Evolutionary conservation across 2,888 invertebrate genomes (phyloP).

Genomic region (Drosophila sordidapex): DNA sequence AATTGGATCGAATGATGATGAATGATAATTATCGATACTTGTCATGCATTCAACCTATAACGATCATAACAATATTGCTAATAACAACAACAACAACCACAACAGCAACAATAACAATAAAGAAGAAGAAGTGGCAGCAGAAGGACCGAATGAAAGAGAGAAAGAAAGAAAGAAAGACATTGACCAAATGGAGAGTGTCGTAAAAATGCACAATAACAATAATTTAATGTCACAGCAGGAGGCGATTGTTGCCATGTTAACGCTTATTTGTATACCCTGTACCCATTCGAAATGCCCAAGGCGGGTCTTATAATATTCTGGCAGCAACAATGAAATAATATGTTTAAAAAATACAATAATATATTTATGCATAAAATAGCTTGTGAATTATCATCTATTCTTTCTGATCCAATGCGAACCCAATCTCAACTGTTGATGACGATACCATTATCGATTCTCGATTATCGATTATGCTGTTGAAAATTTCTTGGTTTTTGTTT

Average conservation of each 20-base stretch:
- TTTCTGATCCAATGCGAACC: background rate
- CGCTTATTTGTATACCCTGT: slow-evolving; percentile 75
- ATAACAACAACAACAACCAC: slow-evolving; percentile 17
- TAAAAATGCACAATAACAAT: slow-evolving; percentile 83
- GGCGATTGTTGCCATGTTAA: slow-evolving; percentile 85
- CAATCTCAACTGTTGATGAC: background rate
- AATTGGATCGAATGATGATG: slow-evolving; percentile 3
- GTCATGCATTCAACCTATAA: slow-evolving; percentile 11
- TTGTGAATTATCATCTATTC: background rate
- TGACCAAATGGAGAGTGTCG: slow-evolving; percentile 75
- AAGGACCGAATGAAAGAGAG: background rate
- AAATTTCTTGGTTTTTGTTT: background rate
- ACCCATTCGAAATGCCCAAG: background rate
- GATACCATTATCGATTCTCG: too few relatives aligned
- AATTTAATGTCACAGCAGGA: slow-evolving; percentile 85
- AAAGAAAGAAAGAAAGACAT: slow-evolving; percentile 24
- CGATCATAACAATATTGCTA: slow-evolving; percentile 32
- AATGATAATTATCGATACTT: slow-evolving; percentile 36
- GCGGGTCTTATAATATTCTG: background rate
- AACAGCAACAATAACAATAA: slow-evolving; percentile 18
- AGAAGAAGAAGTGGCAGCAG: slow-evolving; percentile 6
- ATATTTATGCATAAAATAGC: too few relatives aligned
- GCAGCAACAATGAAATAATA: background rate
- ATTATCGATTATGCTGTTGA: background rate
- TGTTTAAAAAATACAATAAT: too few relatives aligned